Base-by-base conservation (phyloP, 2,113 vertebrate species). In the Epinephelus fuscoguttatus region DNA sequence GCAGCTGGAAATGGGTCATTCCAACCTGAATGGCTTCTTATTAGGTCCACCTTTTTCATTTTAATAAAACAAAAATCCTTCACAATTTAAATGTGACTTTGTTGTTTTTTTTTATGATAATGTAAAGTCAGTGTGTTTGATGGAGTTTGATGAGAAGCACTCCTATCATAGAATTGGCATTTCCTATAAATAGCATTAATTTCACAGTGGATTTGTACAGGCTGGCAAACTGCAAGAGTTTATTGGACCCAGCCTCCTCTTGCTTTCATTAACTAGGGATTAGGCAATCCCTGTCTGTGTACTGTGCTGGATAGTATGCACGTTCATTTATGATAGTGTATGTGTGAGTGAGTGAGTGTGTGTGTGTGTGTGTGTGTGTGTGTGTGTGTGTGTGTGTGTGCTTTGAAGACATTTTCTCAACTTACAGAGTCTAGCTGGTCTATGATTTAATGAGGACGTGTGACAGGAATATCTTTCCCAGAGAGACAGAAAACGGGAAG, bases 361-460 rank as follows among this genome's bases (percentile, higher is more conserved):
- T 3, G 23, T 68, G 64, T 56, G 64, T 80, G 37, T 2, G 30
- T 68, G 64, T 56, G 64, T 80, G 37, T 2, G 30, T 68, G 64
- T 56, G 64, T 80, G 37, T 3, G 30, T 68, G 64, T 56, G 64
- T 80, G 33, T 4, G 47, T 60, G 79, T 52, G 57, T 67, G 17
- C 45, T 87, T 89, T 90, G 78, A 80, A 86, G 56, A 74, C 74
- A 71, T 86, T 87, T 93, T 71, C 70, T 87, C 45, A 88, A 89
- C 75, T 80, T 70, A 62, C 63, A 83, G 45, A 70, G 59, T 90
- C 68, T 84, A 72, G 33, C 72, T 78, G 74, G 57, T 89, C 50
- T 81, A 23, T 90, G 85, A 92, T 93, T 92, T 92, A 93, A 94
- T 92, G 89, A 93, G 87, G 82, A 33, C 63, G 12, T 60, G 68